Base-by-base conservation (phyloP, 2,888 invertebrate genomes). In the Junonia oenone region DNA sequence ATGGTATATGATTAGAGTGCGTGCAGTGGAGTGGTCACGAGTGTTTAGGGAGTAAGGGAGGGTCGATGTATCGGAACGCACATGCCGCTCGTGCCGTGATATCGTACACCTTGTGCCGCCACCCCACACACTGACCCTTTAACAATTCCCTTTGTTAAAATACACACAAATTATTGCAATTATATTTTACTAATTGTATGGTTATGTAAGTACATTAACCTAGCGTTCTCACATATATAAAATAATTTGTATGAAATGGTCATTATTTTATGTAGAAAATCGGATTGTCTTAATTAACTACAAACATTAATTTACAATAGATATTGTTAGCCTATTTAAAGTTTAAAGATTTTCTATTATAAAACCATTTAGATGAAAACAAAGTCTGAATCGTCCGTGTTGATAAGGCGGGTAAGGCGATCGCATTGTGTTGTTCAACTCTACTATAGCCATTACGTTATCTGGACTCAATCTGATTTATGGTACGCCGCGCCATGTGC, bases 71-170 rank as follows among this genome's bases (percentile, higher is more conserved):
- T 83, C 76, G 87, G 86, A 82, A 83, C 88, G 82, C 85, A 84
- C 88, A 85, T 84, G 86, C 75, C 74, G 68, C 72, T 65, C 62
- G 67, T 71, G 86, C 88, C 73, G 76, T 88, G 90, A 88, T 89
- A 89, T 76, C 80, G 80, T 81, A 87, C 90, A 89, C 89, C 90
- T 89, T 89, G 89, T 86, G 82, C 74, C 81, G 81, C 82, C 83
- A 83, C 83, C 79, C 72, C 76, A 72, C 72, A 68, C 72, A 75
- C 75, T 78, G 81, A 83, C 86, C 87, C 86, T 70, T 72, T 68
- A 71, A 71, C 58, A 63, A 62, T 49, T 67, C 67, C 64, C 63
- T 65, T 64, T 67, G 66, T 67, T 57, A 61, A 63, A 63, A 61
- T 65, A 61, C 63, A 58, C 50, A 62, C 55, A 63, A 65, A 63